Conservation (phyloP, 1,140 invertebrate species). For the Nilaparvata lugens region DNA sequence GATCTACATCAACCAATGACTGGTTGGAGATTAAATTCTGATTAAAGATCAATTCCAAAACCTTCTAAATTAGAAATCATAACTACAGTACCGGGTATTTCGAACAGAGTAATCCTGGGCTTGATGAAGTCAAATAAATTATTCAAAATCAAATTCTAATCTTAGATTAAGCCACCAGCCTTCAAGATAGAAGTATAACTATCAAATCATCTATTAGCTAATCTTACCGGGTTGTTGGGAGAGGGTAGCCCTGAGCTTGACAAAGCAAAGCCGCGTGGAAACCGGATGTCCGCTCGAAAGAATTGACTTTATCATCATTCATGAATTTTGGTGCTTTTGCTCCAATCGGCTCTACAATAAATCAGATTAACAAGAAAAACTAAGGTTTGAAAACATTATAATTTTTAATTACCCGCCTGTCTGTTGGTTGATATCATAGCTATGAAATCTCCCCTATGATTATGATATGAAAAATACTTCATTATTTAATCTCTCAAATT, state of each 20-base stretch:
- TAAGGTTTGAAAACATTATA: no score
- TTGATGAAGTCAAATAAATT: slow-evolving; percentile 35
- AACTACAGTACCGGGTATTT: slow-evolving; percentile 39
- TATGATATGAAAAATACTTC: no score
- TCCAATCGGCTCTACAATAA: slow-evolving; percentile 48
- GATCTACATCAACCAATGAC: slow-evolving; percentile 1
- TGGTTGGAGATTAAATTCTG: neutral
- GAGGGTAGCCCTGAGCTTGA: slow-evolving; percentile 59
- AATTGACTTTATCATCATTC: slow-evolving; percentile 36
- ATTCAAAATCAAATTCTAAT: neutral
- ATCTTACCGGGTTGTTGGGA: slow-evolving; percentile 57
- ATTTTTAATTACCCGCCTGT: no score
- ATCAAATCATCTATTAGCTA: no score
- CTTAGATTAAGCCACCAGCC: neutral
- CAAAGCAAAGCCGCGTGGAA: slow-evolving; percentile 50
- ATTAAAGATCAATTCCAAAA: neutral
- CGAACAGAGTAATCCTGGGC: slow-evolving; percentile 49
- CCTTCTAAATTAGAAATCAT: neutral
- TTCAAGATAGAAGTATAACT: no score
- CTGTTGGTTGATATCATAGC: no score
- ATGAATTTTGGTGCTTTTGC: slow-evolving; percentile 55
- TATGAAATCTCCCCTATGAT: no score
- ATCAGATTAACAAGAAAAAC: neutral
- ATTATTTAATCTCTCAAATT: no score
- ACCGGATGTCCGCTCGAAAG: slow-evolving; percentile 40